Conservation (phyloP, 2,797 vertebrate species). For the Pachyuromys duprasi region DNA sequence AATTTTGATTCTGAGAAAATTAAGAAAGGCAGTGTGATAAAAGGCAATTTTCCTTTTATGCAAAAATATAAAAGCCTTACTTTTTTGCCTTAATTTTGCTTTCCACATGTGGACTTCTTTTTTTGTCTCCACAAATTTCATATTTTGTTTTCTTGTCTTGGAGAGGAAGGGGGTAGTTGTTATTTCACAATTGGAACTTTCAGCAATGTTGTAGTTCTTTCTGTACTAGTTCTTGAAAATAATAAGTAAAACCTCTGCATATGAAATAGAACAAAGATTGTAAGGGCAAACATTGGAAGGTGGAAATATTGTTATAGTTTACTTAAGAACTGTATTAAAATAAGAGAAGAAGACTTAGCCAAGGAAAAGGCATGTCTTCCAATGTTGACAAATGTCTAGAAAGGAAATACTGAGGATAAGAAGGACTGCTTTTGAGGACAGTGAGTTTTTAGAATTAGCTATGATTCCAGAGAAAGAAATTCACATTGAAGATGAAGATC, state of each 20-base stretch:
- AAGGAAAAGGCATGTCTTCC: neutral
- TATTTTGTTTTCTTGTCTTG: slow-evolving; percentile 39
- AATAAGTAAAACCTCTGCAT: neutral
- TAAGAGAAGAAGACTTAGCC: neutral
- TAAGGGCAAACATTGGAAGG: neutral
- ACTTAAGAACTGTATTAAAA: slow-evolving; percentile 39
- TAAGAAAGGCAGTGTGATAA: slow-evolving; percentile 53
- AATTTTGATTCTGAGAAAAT: slow-evolving; percentile 73
- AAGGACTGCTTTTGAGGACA: neutral
- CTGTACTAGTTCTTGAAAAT: slow-evolving; percentile 40
- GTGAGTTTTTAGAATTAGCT: neutral
- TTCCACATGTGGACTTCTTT: slow-evolving; percentile 29
- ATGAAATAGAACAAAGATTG: slow-evolving; percentile 19
- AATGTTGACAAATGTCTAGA: neutral
- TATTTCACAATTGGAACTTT: neutral
- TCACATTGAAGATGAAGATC: neutral
- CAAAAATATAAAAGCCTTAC: slow-evolving; percentile 33
- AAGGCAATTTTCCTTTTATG: slow-evolving; percentile 52
- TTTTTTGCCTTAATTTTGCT: slow-evolving; percentile 63
- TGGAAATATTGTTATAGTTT: neutral
- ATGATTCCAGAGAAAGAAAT: neutral
- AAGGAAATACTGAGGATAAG: neutral
- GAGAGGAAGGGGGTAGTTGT: neutral
- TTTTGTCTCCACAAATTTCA: neutral
- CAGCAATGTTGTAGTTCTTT: slow-evolving; percentile 11